These are phyloP conservation scores for Zelostemma sp. DNA, from an alignment of 1,140 invertebrate species.

Conservation along the genomic window DNA sequence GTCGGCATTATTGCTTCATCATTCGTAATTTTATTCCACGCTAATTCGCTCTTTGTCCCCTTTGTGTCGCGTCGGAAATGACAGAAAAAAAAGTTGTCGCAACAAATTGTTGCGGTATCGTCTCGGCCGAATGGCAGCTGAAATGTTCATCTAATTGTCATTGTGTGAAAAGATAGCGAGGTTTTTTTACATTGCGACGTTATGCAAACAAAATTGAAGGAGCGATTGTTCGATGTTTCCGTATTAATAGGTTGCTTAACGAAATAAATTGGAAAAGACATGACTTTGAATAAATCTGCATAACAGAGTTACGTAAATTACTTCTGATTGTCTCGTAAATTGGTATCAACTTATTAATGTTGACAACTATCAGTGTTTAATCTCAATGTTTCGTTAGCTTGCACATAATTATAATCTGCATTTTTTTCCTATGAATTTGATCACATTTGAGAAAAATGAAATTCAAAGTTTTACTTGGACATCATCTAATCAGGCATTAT, in stretches of 20 bases:
- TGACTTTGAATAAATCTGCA: background rate
- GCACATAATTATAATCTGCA: background rate
- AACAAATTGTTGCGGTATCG: constrained; percentile 37
- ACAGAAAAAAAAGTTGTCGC: constrained; percentile 7
- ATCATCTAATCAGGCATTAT: no score
- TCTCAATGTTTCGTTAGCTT: constrained; percentile 1
- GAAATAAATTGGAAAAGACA: background rate
- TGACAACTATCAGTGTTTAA: background rate
- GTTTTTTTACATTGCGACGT: no score
- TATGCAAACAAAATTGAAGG: background rate
- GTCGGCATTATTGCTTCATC: background rate
- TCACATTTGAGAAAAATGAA: no score
- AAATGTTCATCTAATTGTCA: background rate
- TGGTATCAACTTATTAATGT: constrained; percentile 1
- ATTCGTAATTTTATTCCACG: constrained; percentile 1
- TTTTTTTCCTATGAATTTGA: background rate
- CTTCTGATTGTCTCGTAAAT: background rate
- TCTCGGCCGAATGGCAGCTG: constrained; percentile 28
- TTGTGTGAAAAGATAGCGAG: no score
- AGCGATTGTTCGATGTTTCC: background rate
- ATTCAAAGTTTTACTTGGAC: no score
- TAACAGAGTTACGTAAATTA: background rate
- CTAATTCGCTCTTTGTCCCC: background rate
- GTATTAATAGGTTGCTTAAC: background rate
- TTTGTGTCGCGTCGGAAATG: constrained; percentile 4